Conservation (phyloP, 2,113 vertebrate species). For the Odontophorus gujanensis region DNA sequence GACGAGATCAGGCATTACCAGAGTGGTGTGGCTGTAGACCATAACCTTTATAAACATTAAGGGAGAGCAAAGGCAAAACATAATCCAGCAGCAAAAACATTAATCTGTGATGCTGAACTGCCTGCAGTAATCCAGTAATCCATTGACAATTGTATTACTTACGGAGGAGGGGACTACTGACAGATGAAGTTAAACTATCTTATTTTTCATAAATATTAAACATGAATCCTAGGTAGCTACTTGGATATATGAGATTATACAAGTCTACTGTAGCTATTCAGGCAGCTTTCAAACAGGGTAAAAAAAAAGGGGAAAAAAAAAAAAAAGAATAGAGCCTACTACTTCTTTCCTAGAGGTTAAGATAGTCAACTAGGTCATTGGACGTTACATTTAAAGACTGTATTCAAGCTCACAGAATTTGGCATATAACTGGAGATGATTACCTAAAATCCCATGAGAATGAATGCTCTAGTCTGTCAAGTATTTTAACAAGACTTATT, state of each 20-base stretch:
- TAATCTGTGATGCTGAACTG: background rate
- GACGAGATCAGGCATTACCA: no score
- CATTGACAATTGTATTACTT: background rate
- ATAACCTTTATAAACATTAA: background rate
- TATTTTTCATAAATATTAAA: background rate
- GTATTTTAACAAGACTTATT: background rate
- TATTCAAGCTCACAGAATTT: background rate
- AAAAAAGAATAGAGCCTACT: accelerated
- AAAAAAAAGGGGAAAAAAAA: background rate
- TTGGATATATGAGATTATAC: accelerated
- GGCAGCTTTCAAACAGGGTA: background rate
- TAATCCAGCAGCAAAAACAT: background rate
- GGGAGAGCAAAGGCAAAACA: background rate
- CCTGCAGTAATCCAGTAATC: background rate
- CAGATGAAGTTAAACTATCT: background rate
- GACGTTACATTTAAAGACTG: background rate
- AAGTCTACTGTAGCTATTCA: background rate
- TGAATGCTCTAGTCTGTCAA: background rate
- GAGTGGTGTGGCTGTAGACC: no score
- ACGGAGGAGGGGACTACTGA: background rate
- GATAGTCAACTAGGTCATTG: background rate
- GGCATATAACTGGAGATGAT: background rate
- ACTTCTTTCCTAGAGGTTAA: background rate
- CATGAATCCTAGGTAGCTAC: background rate
- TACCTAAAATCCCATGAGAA: background rate